phyloP scores from a whole-genome alignment of 2,888 invertebrate genomes.

The Carcina quercana region DNA sequence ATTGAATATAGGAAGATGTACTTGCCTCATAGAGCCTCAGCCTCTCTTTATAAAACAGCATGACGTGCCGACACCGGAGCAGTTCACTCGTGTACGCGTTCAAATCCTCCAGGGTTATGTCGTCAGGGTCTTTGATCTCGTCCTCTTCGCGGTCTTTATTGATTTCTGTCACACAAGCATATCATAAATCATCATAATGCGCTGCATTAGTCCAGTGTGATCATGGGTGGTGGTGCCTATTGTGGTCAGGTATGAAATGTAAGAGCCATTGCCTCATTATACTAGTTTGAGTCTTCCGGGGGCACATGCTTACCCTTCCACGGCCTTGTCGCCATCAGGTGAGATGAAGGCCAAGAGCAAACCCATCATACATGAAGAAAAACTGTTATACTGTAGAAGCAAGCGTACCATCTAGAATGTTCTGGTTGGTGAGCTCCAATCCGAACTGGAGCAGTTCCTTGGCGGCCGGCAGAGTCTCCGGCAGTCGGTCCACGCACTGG shows the following conservation, averaged over 20 bases:
- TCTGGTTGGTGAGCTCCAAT: slow-evolving; percentile 78
- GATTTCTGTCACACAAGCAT: slow-evolving; percentile 47
- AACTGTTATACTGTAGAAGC: no score
- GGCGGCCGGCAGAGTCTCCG: slow-evolving; percentile 82
- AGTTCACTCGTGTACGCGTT: slow-evolving; percentile 79
- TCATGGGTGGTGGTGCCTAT: no score
- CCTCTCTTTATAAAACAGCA: slow-evolving; percentile 80
- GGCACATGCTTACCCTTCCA: no score
- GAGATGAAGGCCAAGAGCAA: no score
- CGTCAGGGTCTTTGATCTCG: slow-evolving; percentile 38
- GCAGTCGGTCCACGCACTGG: slow-evolving; percentile 84
- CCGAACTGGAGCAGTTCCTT: slow-evolving; percentile 83
- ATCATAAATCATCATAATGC: no score
- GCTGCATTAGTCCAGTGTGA: no score
- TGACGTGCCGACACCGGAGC: slow-evolving; percentile 77
- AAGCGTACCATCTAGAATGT: slow-evolving; percentile 70
- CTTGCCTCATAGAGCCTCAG: slow-evolving; percentile 81
- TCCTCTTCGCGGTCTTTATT: slow-evolving; percentile 43
- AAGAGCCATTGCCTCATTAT: no score
- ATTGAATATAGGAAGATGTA: no score
- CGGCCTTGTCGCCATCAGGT: no score
- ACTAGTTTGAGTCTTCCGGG: no score
- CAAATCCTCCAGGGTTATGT: slow-evolving; percentile 62
- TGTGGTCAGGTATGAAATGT: no score
- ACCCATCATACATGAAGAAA: no score